Conservation (phyloP, 2,797 vertebrate genomes). For the Neosalanx taihuensis region DNA sequence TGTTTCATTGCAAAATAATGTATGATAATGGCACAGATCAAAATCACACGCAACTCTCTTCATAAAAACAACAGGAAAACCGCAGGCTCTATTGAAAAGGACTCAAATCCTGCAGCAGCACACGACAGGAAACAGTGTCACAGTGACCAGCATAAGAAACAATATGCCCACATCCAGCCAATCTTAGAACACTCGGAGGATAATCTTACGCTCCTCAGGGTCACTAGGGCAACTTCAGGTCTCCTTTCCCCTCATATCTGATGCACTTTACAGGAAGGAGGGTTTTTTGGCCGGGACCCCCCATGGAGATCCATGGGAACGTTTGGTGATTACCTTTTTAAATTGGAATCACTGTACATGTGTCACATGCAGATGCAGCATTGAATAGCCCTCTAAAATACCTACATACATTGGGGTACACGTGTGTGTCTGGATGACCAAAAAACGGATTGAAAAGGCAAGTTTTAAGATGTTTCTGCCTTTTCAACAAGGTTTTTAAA, state of each 20-base stretch:
- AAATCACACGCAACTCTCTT: no score
- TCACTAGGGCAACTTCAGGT: constrained; percentile 34
- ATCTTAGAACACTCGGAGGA: constrained; percentile 43
- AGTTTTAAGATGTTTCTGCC: background rate
- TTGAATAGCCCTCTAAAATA: background rate
- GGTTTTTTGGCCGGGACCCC: constrained; percentile 36
- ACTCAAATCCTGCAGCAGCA: constrained; percentile 8
- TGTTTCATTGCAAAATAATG: no score
- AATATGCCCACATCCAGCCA: constrained; percentile 45
- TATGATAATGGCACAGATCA: no score
- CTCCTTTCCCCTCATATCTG: constrained; percentile 39
- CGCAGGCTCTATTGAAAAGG: background rate
- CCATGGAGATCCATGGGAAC: constrained; percentile 41
- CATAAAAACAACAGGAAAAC: background rate
- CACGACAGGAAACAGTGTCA: constrained; percentile 42
- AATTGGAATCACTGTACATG: constrained; percentile 33
- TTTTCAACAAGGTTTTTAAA: no score
- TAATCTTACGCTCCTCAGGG: constrained; percentile 61
- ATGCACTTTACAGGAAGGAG: constrained; percentile 48
- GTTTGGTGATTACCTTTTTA: constrained; percentile 28
- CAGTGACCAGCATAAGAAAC: constrained; percentile 40
- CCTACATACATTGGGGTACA: background rate
- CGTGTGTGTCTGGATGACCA: background rate
- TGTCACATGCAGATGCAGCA: constrained; percentile 13
- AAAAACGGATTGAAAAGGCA: constrained; percentile 28